A percentile compares a stretch with the other conserved stretches of the same genome.
Evolutionary conservation across 2,797 vertebrate species (phyloP).

Genomic region (Anisognathus igniventris): DNA sequence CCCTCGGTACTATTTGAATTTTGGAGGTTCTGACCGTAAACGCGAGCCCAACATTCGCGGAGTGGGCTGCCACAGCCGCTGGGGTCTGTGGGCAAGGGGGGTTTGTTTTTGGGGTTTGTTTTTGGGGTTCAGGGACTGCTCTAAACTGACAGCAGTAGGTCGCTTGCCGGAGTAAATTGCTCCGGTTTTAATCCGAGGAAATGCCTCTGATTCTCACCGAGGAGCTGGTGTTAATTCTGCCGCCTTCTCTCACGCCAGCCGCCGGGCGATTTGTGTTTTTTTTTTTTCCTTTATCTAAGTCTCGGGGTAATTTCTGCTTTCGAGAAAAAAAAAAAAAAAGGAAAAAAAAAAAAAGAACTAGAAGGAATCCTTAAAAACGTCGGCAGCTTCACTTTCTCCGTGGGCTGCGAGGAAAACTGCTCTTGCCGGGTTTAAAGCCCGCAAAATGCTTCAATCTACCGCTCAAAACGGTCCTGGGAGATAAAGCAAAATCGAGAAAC

Average conservation of each 20-base stretch:
- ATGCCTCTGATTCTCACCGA: not conserved
- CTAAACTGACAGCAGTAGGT: not conserved
- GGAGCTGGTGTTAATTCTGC: not conserved
- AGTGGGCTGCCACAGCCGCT: not conserved
- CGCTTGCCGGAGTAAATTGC: not conserved
- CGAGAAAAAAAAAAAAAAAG: accelerated
- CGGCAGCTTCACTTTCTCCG: not conserved
- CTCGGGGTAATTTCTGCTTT: not conserved
- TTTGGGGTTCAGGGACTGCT: not conserved
- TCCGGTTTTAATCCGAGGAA: not conserved
- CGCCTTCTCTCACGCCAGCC: not conserved
- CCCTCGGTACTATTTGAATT: accelerated
- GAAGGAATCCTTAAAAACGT: not conserved
- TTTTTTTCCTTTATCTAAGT: not conserved
- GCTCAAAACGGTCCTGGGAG: not conserved
- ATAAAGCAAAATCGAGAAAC: not conserved
- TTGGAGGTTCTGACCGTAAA: not conserved
- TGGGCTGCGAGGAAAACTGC: not conserved
- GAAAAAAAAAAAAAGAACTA: accelerated
- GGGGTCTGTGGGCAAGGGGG: too few species aligned
- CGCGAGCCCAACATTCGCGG: accelerated
- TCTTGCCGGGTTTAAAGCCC: not conserved
- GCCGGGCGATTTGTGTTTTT: not conserved
- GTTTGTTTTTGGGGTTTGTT: not conserved
- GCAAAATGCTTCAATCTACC: not conserved